Evolutionary conservation across 2,888 invertebrate species (phyloP).

Genomic region (Cybosia mesomella): DNA sequence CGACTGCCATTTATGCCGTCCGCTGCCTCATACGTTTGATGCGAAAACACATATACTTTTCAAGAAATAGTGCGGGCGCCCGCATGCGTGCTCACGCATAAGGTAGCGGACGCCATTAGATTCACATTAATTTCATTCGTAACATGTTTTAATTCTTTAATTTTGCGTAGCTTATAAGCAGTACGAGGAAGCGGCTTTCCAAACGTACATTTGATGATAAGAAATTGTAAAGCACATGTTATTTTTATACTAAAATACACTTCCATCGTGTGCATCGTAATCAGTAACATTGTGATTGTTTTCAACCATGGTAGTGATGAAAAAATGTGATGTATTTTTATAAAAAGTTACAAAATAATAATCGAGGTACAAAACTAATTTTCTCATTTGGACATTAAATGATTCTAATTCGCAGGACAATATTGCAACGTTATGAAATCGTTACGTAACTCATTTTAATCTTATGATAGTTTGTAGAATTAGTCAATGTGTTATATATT

Average conservation of each 20-base stretch:
- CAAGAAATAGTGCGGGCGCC: no score
- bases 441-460: conserved; percentile 45
- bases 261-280: conserved; percentile 24
- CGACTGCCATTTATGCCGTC: conserved; percentile 39
- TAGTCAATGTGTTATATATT: conserved; percentile 39
- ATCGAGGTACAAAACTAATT: conserved; percentile 39
- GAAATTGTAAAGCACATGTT: conserved; percentile 26
- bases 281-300: conserved; percentile 26
- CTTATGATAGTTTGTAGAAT: conserved; percentile 44
- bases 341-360: conserved; percentile 51
- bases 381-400: conserved; percentile 42
- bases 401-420: conserved; percentile 37
- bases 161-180: conserved; percentile 35
- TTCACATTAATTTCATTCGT: conserved; percentile 18
- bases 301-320: conserved; percentile 45
- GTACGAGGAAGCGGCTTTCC: conserved; percentile 30
- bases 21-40: no score
- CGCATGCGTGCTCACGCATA: no score
- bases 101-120: no score
- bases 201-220: conserved; percentile 26
- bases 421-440: conserved; percentile 32
- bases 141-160: conserved; percentile 22
- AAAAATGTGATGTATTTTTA: conserved; percentile 65
- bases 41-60: no score
- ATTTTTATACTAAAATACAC: conserved; percentile 36